These are phyloP conservation scores for Rhabditophanes sp. DNA, from an alignment of 2,888 invertebrate genomes.

Conservation along the genomic window DNA sequence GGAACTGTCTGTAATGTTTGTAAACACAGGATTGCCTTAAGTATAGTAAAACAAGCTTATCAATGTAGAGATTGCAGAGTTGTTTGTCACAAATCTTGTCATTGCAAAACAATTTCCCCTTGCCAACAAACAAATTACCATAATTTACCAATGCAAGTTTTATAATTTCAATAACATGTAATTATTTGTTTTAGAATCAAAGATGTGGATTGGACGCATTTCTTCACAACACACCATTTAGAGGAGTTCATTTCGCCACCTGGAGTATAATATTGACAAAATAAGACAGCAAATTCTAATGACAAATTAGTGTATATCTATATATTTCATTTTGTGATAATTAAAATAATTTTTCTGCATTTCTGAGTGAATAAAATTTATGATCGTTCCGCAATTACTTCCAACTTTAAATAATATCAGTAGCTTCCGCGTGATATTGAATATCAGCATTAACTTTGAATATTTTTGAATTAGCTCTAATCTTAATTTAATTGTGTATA, in stretches of 20 bases:
- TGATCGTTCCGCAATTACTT: too few species aligned
- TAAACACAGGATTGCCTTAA: slow-evolving; percentile 27
- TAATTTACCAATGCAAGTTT: slow-evolving; percentile 23
- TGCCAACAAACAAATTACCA: slow-evolving; percentile 30
- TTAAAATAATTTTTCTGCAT: too few species aligned
- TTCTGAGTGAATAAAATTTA: too few species aligned
- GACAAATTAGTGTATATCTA: too few species aligned
- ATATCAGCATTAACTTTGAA: too few species aligned
- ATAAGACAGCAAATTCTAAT: too few species aligned
- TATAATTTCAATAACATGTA: neutral
- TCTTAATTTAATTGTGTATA: too few species aligned
- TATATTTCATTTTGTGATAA: too few species aligned
- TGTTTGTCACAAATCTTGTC: slow-evolving; percentile 43
- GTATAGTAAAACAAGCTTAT: slow-evolving; percentile 43
- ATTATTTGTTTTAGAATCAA: slow-evolving; percentile 17
- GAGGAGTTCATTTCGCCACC: slow-evolving; percentile 41
- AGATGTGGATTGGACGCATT: slow-evolving; percentile 40
- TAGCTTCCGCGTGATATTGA: too few species aligned
- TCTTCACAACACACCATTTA: slow-evolving; percentile 27
- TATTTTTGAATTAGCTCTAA: too few species aligned
- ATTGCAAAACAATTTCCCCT: slow-evolving; percentile 32
- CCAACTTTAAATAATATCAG: too few species aligned
- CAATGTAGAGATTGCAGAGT: slow-evolving; percentile 44
- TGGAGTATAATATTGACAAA: too few species aligned
- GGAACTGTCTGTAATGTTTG: slow-evolving; percentile 40